Percentiles rank a stretch among this genome's conserved stretches.
phyloP scores from a whole-genome alignment of 2,797 vertebrate species.

The Rhyacichthys aspro region DNA sequence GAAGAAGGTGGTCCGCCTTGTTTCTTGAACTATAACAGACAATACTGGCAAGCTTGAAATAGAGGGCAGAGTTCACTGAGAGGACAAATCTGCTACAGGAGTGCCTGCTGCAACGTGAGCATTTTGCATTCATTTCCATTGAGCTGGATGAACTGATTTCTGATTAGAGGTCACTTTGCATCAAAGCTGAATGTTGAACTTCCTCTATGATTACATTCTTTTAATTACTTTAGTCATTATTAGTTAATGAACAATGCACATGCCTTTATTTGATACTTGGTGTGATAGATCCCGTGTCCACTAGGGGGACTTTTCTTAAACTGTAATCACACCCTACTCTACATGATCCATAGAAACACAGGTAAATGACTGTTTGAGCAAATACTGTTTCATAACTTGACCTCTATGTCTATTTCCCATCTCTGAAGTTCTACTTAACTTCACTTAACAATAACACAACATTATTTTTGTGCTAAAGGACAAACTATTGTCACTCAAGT shows the following conservation, averaged over 20 bases:
- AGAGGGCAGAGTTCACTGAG: conserved; percentile 75
- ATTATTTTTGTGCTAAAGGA: no score
- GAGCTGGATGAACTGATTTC: conserved; percentile 69
- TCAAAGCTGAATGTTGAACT: conserved; percentile 60
- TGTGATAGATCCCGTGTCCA: conserved; percentile 42
- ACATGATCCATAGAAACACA: background rate
- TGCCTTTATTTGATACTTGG: no score
- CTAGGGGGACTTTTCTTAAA: conserved; percentile 72
- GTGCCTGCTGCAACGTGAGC: conserved; percentile 45
- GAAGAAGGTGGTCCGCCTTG: conserved; percentile 68
- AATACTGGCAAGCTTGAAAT: conserved; percentile 50
- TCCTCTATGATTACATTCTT: conserved; percentile 48
- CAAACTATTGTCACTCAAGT: no score
- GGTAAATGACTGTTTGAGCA: no score
- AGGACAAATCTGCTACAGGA: conserved; percentile 72
- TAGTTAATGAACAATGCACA: conserved; percentile 11
- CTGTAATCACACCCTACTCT: background rate
- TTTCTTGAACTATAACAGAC: conserved; percentile 65
- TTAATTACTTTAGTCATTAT: conserved; percentile 35
- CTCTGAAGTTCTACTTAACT: no score
- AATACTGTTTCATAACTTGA: no score
- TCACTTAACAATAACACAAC: no score
- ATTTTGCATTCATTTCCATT: conserved; percentile 81
- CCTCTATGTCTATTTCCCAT: no score
- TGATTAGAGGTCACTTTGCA: conserved; percentile 78